Evolutionary conservation across 2,113 vertebrate species (phyloP).

Genomic region (Siniperca chuatsi): DNA sequence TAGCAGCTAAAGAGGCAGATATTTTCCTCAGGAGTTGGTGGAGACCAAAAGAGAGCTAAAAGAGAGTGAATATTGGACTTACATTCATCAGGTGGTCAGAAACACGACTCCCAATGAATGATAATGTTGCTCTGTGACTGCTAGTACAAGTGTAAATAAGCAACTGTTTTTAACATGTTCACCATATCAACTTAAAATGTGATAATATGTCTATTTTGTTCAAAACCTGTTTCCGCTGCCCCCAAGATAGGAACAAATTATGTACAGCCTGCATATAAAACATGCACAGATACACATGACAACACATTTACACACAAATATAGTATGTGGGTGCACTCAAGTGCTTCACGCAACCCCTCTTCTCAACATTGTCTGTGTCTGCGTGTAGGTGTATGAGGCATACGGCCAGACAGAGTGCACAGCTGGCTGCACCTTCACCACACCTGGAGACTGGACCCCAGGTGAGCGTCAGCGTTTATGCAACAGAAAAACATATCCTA

Average conservation of each 20-base stretch:
- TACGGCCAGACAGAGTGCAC: constrained; percentile 99
- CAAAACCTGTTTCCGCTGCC: too few relatives aligned
- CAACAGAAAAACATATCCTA: neutral
- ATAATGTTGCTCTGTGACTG: neutral
- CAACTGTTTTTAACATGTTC: neutral
- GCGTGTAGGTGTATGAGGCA: constrained; percentile 94
- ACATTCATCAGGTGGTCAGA: neutral
- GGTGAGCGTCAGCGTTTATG: constrained; percentile 78
- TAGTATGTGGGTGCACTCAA: neutral
- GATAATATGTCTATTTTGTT: too few relatives aligned
- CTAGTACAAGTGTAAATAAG: neutral
- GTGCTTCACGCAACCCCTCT: neutral
- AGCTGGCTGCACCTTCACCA: constrained; percentile 97
- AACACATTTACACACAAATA: neutral
- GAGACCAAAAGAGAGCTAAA: neutral
- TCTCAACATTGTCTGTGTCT: constrained; percentile 1
- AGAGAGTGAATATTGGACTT: too few relatives aligned
- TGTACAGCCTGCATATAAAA: neutral
- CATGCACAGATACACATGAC: neutral
- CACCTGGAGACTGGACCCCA: constrained; percentile 98
- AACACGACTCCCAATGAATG: too few relatives aligned
- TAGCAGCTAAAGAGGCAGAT: neutral
- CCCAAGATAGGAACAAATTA: neutral
- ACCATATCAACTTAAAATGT: too few relatives aligned
- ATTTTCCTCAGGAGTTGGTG: neutral